These are phyloP conservation scores for Cololabis saira DNA, from an alignment of 2,113 vertebrate genomes.

Conservation along the genomic window DNA sequence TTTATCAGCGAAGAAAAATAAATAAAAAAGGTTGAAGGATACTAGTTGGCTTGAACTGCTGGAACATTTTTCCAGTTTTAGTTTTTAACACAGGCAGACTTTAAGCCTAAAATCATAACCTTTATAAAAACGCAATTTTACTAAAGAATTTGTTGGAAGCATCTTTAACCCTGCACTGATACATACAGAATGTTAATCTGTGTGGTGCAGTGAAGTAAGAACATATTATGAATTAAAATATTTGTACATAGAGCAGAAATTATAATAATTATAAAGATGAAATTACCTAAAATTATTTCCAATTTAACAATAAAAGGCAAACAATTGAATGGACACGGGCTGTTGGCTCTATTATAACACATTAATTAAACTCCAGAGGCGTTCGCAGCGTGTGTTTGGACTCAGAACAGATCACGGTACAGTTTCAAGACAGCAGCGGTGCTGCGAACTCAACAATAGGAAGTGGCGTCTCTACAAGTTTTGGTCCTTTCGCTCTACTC, in stretches of 20 bases:
- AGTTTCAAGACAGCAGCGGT: constrained; percentile 25
- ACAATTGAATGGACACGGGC: not conserved
- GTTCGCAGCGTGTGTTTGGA: not conserved
- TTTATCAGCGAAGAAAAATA: constrained; percentile 6
- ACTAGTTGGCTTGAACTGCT: too few species aligned
- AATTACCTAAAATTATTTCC: constrained; percentile 13
- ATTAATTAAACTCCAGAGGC: constrained; percentile 13
- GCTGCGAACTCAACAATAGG: constrained; percentile 25
- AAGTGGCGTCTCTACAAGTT: constrained; percentile 37
- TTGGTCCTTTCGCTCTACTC: constrained; percentile 25
- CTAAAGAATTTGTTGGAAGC: too few species aligned
- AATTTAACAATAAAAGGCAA: constrained; percentile 13
- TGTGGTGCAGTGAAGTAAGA: not conserved
- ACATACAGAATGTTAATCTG: not conserved
- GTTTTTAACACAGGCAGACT: too few species aligned
- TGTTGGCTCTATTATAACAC: constrained; percentile 1
- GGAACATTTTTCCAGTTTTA: too few species aligned
- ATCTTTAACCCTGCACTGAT: too few species aligned
- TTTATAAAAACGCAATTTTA: too few species aligned
- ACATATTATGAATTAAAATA: not conserved
- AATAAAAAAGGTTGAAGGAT: constrained; percentile 12
- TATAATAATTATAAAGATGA: constrained; percentile 7
- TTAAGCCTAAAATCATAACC: too few species aligned
- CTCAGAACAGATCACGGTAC: constrained; percentile 23
- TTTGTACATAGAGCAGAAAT: constrained; percentile 12